Evolutionary conservation across 2,797 vertebrate species (phyloP).

Genomic region (Oryzias sinensis): DNA sequence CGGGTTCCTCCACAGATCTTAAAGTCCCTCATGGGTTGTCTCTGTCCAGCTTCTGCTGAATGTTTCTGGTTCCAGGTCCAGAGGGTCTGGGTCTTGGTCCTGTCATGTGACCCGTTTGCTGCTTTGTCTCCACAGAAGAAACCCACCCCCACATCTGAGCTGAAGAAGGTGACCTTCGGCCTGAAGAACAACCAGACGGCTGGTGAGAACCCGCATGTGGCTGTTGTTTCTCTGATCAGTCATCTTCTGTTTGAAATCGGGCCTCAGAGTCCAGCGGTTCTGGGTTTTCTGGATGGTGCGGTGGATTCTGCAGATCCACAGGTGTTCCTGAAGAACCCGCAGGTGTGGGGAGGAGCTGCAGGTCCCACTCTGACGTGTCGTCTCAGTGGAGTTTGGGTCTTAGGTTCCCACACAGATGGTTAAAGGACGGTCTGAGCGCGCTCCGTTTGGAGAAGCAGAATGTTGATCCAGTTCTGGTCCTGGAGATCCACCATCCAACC

Average conservation of each 20-base stretch:
- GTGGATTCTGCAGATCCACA: too few species aligned
- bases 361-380: not conserved
- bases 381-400: not conserved
- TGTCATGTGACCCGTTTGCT: not conserved
- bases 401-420: not conserved
- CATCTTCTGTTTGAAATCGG: not conserved
- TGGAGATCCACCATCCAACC: too few species aligned
- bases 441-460: too few species aligned
- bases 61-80: too few species aligned
- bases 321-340: too few species aligned
- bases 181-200: constrained; percentile 91
- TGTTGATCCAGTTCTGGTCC: too few species aligned
- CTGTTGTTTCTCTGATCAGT: not conserved
- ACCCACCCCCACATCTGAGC: constrained; percentile 58
- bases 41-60: not conserved
- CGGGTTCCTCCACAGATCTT: too few species aligned
- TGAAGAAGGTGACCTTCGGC: constrained; percentile 93
- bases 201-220: constrained; percentile 68
- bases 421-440: too few species aligned
- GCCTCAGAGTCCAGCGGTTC: not conserved
- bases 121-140: constrained; percentile 36
- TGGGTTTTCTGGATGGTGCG: not conserved
- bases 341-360: too few species aligned
- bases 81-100: not conserved
- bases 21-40: not conserved